phyloP scores from a whole-genome alignment of 2,113 vertebrate species.

The Brienomyrus longianalis region DNA sequence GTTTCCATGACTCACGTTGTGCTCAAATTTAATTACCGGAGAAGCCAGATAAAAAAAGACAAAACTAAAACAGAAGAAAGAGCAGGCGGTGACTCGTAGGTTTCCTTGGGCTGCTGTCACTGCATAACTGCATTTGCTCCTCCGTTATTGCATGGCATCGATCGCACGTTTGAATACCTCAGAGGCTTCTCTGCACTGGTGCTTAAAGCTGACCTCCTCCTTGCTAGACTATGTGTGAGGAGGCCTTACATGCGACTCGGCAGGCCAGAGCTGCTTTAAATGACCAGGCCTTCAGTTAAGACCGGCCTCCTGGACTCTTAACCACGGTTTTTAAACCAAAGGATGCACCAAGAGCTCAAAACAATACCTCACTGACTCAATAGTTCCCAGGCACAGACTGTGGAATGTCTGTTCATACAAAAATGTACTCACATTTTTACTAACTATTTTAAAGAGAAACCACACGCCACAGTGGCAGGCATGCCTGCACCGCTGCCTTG shows the following conservation, averaged over 20 bases:
- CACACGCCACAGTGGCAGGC: not conserved
- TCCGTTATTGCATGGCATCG: not conserved
- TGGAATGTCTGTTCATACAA: not conserved
- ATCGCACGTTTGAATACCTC: not conserved
- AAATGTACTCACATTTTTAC: not conserved
- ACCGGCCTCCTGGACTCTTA: not conserved
- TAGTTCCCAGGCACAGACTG: not conserved
- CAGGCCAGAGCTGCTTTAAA: not conserved
- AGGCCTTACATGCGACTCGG: not conserved
- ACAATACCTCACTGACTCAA: not conserved
- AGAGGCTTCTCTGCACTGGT: not conserved
- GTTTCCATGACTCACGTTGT: not conserved
- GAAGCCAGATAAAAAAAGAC: not conserved
- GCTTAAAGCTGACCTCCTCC: not conserved
- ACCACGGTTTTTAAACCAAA: not conserved
- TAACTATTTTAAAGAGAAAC: not conserved
- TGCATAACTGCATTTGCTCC: not conserved
- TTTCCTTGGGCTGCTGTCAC: not conserved
- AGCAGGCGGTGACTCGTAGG: not conserved
- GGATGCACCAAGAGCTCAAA: not conserved
- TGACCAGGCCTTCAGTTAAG: not conserved
- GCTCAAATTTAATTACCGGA: not conserved
- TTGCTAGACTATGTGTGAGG: not conserved
- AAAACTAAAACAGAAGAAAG: not conserved
- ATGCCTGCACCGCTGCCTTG: not conserved